Percentiles rank a stretch among this genome's conserved stretches.
phyloP scores from a whole-genome alignment of 2,113 vertebrate species.

The Clarias gariepinus region DNA sequence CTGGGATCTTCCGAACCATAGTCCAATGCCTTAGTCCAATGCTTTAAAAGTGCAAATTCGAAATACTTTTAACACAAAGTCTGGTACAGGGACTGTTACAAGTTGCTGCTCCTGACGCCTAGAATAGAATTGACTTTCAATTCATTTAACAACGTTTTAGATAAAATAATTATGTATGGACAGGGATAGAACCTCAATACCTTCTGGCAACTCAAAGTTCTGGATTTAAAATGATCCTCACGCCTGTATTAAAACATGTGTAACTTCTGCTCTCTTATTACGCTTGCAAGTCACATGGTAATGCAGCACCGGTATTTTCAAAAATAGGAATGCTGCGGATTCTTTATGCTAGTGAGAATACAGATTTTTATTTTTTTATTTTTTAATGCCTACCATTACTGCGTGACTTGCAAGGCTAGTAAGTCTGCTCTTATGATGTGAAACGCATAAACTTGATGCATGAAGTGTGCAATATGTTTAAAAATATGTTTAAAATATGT shows the following conservation, averaged over 20 bases:
- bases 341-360: neutral
- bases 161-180: neutral
- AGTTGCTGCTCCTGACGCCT: neutral
- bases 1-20: too few species aligned
- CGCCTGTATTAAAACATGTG: neutral
- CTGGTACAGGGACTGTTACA: too few species aligned
- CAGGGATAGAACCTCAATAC: slow-evolving; percentile 35
- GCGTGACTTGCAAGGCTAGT: neutral
- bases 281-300: neutral
- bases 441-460: too few species aligned
- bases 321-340: neutral
- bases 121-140: neutral
- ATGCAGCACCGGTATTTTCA: neutral
- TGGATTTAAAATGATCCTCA: slow-evolving; percentile 20
- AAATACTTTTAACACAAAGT: too few species aligned
- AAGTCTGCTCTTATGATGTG: too few species aligned
- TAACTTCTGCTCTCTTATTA: neutral
- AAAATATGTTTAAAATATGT: too few species aligned
- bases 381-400: neutral
- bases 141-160: neutral
- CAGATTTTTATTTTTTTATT: too few species aligned
- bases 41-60: too few species aligned
- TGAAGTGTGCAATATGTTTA: too few species aligned
- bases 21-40: too few species aligned
- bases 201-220: slow-evolving; percentile 36